Conservation (phyloP, 2,113 vertebrate genomes). For the Carassius gibelio region DNA sequence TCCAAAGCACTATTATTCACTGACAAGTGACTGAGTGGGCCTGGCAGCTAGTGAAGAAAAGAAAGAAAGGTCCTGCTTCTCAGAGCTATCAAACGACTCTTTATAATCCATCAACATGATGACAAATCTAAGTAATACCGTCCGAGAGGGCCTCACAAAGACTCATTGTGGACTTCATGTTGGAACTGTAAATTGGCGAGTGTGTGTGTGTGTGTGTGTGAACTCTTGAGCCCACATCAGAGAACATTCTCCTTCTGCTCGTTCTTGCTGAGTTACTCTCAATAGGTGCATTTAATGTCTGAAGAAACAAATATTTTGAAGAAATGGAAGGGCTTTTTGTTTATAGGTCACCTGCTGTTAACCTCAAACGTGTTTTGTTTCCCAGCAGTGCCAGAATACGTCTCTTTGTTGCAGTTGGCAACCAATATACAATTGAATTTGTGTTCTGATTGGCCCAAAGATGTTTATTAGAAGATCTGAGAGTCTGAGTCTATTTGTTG, state of each 20-base stretch:
- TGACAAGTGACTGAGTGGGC: neutral
- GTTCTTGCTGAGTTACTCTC: neutral
- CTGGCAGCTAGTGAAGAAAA: neutral
- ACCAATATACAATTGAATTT: neutral
- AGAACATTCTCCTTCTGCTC: neutral
- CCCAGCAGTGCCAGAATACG: neutral
- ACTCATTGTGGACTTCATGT: neutral
- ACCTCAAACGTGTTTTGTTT: neutral
- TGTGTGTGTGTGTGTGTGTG: constrained; percentile 7
- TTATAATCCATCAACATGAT: constrained; percentile 31
- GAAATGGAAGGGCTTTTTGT: neutral
- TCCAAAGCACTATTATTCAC: neutral
- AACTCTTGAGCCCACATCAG: constrained; percentile 6
- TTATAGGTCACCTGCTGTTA: neutral
- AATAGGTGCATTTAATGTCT: neutral
- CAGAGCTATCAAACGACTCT: constrained; percentile 25
- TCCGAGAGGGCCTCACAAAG: neutral
- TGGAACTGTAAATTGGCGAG: neutral
- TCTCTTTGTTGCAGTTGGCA: neutral
- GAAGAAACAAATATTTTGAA: neutral
- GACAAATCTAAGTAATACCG: constrained; percentile 2
- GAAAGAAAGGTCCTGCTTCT: constrained; percentile 6
- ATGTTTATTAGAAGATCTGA: neutral
- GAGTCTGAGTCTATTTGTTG: neutral
- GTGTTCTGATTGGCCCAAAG: neutral